Percentiles rank a stretch among this genome's conserved stretches.
Evolutionary conservation across 2,888 invertebrate species (phyloP).

Genomic region (Rhamnusium bicolor): DNA sequence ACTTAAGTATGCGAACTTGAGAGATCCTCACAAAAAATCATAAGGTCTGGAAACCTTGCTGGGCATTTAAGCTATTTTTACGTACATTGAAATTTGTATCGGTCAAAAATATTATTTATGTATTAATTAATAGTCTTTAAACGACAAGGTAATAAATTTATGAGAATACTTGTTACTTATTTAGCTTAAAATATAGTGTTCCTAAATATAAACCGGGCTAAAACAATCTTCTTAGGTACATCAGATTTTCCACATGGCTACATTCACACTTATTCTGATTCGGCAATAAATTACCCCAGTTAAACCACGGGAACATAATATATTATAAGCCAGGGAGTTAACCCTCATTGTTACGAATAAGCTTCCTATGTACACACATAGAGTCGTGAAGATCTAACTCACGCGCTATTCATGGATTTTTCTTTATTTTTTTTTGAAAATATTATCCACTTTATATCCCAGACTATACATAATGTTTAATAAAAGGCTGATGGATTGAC

Average conservation of each 20-base stretch:
- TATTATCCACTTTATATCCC: neutral
- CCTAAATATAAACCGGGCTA: neutral
- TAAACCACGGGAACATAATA: neutral
- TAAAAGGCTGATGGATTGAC: conserved; percentile 59
- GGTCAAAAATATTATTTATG: too few relatives aligned
- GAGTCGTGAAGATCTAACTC: neutral
- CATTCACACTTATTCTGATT: neutral
- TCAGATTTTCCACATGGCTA: neutral
- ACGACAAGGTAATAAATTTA: too few relatives aligned
- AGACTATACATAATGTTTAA: conserved; percentile 31
- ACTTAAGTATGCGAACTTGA: too few relatives aligned
- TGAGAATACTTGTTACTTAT: too few relatives aligned
- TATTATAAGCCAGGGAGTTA: neutral
- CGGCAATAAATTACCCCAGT: neutral
- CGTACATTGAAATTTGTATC: too few relatives aligned
- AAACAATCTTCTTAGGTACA: neutral
- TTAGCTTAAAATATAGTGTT: too few relatives aligned
- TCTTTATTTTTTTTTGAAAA: conserved; percentile 1
- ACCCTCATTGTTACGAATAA: neutral
- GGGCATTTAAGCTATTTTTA: too few relatives aligned
- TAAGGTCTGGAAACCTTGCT: too few relatives aligned
- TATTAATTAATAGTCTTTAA: too few relatives aligned
- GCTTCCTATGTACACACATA: neutral
- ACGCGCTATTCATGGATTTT: neutral
- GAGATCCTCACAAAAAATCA: too few relatives aligned